A percentile compares a stretch with the other conserved stretches of the same genome.
phyloP scores from a whole-genome alignment of 1,140 invertebrate species.

The Piezodorus guildinii region DNA sequence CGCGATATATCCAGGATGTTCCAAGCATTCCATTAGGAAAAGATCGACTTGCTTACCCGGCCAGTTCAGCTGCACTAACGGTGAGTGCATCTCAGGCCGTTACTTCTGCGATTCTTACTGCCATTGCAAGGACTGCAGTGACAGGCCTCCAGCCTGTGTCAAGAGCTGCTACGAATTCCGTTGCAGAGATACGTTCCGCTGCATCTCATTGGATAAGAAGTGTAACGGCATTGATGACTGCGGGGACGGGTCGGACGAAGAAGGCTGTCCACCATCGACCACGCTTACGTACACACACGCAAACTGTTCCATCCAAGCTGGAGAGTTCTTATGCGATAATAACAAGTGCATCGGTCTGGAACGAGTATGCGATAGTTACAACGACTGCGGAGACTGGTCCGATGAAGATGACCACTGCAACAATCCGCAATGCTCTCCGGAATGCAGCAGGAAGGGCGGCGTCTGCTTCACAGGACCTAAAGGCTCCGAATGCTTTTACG shows the following conservation, averaged over 20 bases:
- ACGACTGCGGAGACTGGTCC: not conserved
- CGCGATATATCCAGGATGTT: too few relatives aligned
- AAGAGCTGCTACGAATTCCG: not conserved
- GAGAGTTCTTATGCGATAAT: not conserved
- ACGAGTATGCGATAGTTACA: not conserved
- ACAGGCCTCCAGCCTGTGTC: not conserved
- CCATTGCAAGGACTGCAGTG: not conserved
- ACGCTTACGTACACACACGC: not conserved
- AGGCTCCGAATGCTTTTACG: not conserved
- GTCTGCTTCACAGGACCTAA: not conserved
- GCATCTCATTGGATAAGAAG: constrained; percentile 39
- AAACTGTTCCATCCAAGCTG: not conserved
- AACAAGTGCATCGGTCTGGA: not conserved
- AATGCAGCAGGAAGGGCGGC: not conserved
- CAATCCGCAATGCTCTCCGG: not conserved
- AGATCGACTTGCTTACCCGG: too few relatives aligned
- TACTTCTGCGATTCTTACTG: not conserved
- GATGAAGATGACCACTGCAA: not conserved
- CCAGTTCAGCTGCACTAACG: too few relatives aligned
- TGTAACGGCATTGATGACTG: constrained; percentile 61
- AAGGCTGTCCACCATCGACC: constrained; percentile 36
- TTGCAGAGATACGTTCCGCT: constrained; percentile 40
- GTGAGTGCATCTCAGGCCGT: too few relatives aligned
- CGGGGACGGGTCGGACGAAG: constrained; percentile 54
- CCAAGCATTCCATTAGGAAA: too few relatives aligned